phyloP scores from a whole-genome alignment of 2,113 vertebrate genomes.

The Silurus asotus region DNA sequence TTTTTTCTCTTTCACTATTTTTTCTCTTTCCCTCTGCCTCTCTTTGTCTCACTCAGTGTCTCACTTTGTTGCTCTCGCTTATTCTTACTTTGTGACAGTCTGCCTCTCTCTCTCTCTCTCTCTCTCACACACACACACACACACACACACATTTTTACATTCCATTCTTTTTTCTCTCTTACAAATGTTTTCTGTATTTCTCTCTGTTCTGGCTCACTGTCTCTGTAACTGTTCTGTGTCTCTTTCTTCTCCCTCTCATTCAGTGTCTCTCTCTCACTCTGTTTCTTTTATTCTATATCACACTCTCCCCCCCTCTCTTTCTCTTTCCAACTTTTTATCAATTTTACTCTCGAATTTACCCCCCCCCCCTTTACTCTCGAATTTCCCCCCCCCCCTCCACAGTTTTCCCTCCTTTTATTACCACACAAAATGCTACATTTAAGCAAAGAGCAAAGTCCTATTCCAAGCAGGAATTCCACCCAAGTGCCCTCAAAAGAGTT shows the following conservation, averaged over 20 bases:
- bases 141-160: neutral
- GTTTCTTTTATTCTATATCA: neutral
- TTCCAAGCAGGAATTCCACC: neutral
- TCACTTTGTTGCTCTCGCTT: neutral
- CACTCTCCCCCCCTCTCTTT: neutral
- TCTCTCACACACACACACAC: neutral
- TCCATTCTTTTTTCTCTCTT: neutral
- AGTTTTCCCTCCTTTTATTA: constrained; percentile 15
- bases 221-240: neutral
- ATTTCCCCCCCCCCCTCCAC: neutral
- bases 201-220: neutral
- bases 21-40: neutral
- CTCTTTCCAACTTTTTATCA: neutral
- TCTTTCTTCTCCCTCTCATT: neutral
- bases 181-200: neutral
- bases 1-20: neutral
- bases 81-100: neutral
- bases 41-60: neutral
- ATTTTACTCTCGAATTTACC: neutral
- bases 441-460: neutral
- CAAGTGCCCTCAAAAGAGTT: neutral
- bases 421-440: neutral
- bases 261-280: neutral
- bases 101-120: neutral
- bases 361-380: no score